These are phyloP conservation scores for Xanthorhoe spadicearia DNA, from an alignment of 2,888 invertebrate genomes.

Conservation along the genomic window DNA sequence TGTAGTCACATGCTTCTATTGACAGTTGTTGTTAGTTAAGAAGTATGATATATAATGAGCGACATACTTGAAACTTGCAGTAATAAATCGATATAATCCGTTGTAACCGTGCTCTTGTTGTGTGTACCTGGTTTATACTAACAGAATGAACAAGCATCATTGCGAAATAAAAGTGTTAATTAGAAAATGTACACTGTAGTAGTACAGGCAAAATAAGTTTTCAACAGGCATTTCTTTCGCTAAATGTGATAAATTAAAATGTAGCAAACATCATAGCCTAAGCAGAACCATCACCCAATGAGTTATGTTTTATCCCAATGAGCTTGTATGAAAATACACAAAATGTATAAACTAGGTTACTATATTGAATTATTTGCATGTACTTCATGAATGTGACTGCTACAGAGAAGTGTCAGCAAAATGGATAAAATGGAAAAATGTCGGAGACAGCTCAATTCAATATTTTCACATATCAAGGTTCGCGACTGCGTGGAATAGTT, in stretches of 20 bases:
- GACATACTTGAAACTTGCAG: neutral
- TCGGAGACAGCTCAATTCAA: conserved; percentile 7
- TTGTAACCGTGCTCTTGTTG: neutral
- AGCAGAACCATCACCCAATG: too few relatives aligned
- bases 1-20: neutral
- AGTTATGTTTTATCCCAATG: too few relatives aligned
- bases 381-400: conserved; percentile 4
- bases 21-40: neutral
- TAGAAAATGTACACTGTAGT: too few relatives aligned
- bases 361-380: neutral
- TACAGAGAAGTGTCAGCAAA: conserved; percentile 2
- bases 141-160: too few relatives aligned
- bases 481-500: neutral
- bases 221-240: too few relatives aligned
- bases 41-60: neutral
- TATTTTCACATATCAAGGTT: neutral
- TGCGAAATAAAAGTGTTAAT: too few relatives aligned
- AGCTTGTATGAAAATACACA: neutral
- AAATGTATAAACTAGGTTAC: neutral
- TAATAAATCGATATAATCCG: neutral
- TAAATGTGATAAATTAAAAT: too few relatives aligned
- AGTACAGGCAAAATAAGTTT: too few relatives aligned
- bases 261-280: too few relatives aligned
- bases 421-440: conserved; percentile 14
- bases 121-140: too few relatives aligned